Conservation (phyloP, 1,140 invertebrate species). For the Megalopta genalis region DNA sequence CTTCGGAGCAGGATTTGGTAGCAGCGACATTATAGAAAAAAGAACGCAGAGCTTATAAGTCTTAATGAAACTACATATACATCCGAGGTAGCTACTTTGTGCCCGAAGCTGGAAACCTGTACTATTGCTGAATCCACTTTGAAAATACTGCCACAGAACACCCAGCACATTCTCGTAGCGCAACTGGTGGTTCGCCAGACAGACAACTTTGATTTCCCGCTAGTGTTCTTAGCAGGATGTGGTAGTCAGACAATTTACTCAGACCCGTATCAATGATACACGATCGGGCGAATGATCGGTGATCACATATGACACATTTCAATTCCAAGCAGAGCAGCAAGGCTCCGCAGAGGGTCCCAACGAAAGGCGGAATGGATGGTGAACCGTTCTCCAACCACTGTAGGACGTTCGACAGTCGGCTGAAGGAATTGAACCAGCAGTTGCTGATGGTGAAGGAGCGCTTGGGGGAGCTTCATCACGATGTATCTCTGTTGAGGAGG, state of each 20-base stretch:
- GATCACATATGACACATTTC: slow-evolving; percentile 28
- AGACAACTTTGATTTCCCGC: slow-evolving; percentile 23
- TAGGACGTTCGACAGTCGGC: slow-evolving; percentile 83
- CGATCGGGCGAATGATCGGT: not conserved
- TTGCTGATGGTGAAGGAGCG: slow-evolving; percentile 84
- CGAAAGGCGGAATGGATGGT: slow-evolving; percentile 62
- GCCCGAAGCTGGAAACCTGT: not conserved
- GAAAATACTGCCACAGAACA: not conserved
- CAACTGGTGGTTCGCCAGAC: slow-evolving; percentile 10
- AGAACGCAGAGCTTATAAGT: not conserved
- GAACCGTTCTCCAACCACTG: slow-evolving; percentile 85
- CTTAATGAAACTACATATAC: too few species aligned
- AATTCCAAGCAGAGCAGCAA: slow-evolving; percentile 64
- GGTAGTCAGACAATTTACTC: slow-evolving; percentile 36
- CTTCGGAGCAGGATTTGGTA: not conserved
- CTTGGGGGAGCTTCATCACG: slow-evolving; percentile 83
- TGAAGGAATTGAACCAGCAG: slow-evolving; percentile 84
- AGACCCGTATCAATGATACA: not conserved
- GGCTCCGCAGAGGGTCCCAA: slow-evolving; percentile 68
- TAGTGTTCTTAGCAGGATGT: slow-evolving; percentile 40
- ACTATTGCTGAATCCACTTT: not conserved
- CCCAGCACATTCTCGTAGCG: slow-evolving; percentile 33
- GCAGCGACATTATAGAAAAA: not conserved
- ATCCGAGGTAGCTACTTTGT: too few species aligned
- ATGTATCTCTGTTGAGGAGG: slow-evolving; percentile 81